Base-by-base conservation (phyloP, 2,113 vertebrate genomes). In the Rousettus leschenaultii region DNA sequence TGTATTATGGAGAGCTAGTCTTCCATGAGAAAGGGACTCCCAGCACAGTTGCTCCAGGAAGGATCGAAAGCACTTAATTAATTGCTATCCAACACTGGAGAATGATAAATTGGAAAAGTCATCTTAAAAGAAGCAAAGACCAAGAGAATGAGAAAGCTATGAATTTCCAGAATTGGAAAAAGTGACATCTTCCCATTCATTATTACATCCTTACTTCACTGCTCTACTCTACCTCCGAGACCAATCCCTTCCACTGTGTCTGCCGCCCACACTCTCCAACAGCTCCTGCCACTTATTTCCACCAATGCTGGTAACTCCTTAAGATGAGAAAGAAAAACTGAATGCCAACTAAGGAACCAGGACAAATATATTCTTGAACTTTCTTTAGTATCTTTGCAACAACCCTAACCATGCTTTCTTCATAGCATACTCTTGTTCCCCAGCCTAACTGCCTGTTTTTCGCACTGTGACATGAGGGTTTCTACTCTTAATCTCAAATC, bases 51-150 rank as follows among this genome's bases (percentile, higher is more conserved):
- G 87, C 18, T 24, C 57, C 33, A 12, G 51, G 68, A 16, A 57
- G 18, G 63, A 86, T 78, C 77, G 35, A 77, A 73, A 86, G 63
- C 55, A 65, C 6, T 2, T 16, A 30, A 61, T 2, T 16, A 30
- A 61, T 5, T 38, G 2, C 48, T 57, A 59, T 45, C 66, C 30
- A 61, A 45, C 43, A n/a, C 6, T 26, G 15, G 16, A 85, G 45
- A 6, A 45, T 59, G 53, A 74, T 89, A 97, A 89, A 86, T 13
- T 73, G 61, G 70, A 86, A 82, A 82, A 82, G 61, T 65, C 92
- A 89, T 70, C 55, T 14, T 65, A 77, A 90, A 94, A 87, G 45
- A 80, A 92, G 73, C 63, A 91, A 87, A 77, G 55, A 59, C 18
- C 51, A 93, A 35, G 11, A 16, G 57, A 86, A 89, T 15, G 53